These are phyloP conservation scores for Ciconia stormi DNA, from an alignment of 2,113 vertebrate genomes.

Conservation along the genomic window DNA sequence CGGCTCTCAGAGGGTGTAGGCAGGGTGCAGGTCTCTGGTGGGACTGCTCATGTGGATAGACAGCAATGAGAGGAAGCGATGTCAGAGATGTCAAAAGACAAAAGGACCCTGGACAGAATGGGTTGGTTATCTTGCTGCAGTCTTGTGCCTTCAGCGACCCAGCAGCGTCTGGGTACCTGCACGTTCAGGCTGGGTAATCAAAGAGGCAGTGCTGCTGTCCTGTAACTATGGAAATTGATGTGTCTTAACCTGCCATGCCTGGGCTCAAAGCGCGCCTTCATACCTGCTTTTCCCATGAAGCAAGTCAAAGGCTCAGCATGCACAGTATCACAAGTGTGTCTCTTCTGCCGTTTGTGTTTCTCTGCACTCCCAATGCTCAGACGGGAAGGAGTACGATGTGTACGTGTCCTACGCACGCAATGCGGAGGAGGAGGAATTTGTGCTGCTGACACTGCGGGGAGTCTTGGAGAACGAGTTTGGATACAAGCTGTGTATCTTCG, in stretches of 20 bases:
- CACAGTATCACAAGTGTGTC: neutral
- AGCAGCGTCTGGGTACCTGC: neutral
- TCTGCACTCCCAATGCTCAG: constrained; percentile 50
- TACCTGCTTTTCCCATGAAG: neutral
- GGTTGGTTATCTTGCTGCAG: neutral
- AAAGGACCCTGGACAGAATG: neutral
- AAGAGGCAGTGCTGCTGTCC: neutral
- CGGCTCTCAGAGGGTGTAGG: neutral
- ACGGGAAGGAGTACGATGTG: constrained; percentile 93
- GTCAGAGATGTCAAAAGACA: neutral
- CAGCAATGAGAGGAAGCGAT: neutral
- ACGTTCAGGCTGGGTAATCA: neutral
- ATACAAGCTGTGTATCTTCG: constrained; percentile 94
- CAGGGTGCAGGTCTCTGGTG: neutral
- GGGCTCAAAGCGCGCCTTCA: neutral
- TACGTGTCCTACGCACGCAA: constrained; percentile 95
- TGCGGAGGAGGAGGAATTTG: constrained; percentile 92
- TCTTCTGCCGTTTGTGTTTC: neutral
- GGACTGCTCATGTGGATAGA: neutral
- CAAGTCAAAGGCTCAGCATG: neutral
- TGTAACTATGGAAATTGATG: neutral
- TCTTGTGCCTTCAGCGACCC: neutral
- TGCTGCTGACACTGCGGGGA: constrained; percentile 83
- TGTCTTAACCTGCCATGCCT: neutral
- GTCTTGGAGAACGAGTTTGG: constrained; percentile 93